Conservation (phyloP, 2,113 vertebrate species). For the Anguilla rostrata region DNA sequence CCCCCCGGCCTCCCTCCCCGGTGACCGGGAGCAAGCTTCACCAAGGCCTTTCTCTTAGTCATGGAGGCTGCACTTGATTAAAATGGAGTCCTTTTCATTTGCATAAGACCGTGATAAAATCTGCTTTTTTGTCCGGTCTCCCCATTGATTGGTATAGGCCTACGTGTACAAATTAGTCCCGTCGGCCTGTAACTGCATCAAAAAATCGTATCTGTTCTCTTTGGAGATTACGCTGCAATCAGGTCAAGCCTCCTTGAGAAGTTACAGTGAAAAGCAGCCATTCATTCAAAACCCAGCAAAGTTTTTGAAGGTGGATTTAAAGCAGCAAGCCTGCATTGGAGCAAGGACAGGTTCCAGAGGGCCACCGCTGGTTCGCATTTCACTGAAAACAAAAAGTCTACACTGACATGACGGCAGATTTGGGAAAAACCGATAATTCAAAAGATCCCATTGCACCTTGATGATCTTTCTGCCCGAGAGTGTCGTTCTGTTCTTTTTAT, state of each 20-base stretch:
- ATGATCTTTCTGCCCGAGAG: background rate
- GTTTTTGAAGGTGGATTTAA: background rate
- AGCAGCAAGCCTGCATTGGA: background rate
- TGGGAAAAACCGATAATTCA: background rate
- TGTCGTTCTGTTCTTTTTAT: background rate
- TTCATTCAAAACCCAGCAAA: background rate
- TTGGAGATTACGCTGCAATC: background rate
- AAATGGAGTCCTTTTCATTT: slow-evolving; percentile 6
- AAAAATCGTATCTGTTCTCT: background rate
- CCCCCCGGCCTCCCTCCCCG: background rate
- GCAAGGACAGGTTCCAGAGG: background rate
- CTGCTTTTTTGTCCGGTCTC: background rate
- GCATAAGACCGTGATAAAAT: background rate
- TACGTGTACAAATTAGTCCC: slow-evolving; percentile 5
- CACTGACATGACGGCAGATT: no score
- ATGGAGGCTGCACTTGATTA: background rate
- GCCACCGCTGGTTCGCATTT: background rate
- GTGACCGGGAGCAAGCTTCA: background rate
- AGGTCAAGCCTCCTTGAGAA: background rate
- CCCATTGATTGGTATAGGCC: slow-evolving; percentile 6
- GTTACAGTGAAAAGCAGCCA: background rate
- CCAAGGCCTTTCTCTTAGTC: background rate
- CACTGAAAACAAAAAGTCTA: background rate
- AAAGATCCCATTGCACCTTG: background rate
- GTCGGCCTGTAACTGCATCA: background rate